These are phyloP conservation scores for Sebastes alutus DNA, from an alignment of 2,797 vertebrate species.

Conservation along the genomic window DNA sequence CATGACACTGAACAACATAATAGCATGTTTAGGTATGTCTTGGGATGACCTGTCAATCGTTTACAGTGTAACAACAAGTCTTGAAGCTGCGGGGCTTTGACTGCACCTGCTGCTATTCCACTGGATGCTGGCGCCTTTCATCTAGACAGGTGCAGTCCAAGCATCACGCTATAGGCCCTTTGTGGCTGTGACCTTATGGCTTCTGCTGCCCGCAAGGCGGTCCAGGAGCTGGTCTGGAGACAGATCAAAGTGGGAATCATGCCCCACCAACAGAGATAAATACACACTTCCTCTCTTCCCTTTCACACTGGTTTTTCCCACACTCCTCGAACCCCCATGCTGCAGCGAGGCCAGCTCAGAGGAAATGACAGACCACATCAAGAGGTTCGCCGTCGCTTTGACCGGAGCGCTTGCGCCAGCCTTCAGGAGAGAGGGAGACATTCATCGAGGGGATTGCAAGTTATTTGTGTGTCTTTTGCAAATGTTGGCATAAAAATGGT, in stretches of 20 bases:
- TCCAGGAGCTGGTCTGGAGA: conserved; percentile 54
- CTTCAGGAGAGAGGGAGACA: conserved; percentile 48
- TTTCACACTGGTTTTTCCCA: conserved; percentile 80
- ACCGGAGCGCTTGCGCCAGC: conserved; percentile 54
- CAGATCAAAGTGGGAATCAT: conserved; percentile 81
- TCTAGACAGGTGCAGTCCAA: conserved; percentile 50
- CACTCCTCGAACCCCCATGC: conserved; percentile 71
- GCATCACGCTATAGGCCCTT: conserved; percentile 1
- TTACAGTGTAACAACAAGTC: neutral
- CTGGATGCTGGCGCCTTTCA: neutral
- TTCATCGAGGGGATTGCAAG: conserved; percentile 31
- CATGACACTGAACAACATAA: conserved; percentile 23
- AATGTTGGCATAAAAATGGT: conserved; percentile 34
- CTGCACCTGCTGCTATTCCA: conserved; percentile 29
- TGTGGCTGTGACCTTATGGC: conserved; percentile 55
- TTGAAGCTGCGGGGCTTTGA: neutral
- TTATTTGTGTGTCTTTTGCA: conserved; percentile 47
- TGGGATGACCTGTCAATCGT: conserved; percentile 3
- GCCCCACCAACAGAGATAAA: conserved; percentile 84
- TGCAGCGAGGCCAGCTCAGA: conserved; percentile 65
- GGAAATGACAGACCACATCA: conserved; percentile 85
- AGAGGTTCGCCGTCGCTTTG: conserved; percentile 71
- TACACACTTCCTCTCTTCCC: conserved; percentile 82
- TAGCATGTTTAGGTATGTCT: neutral
- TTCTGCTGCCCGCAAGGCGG: conserved; percentile 44